Evolutionary conservation across 2,888 invertebrate genomes (phyloP).

Genomic region (Rhodophaea formosa): DNA sequence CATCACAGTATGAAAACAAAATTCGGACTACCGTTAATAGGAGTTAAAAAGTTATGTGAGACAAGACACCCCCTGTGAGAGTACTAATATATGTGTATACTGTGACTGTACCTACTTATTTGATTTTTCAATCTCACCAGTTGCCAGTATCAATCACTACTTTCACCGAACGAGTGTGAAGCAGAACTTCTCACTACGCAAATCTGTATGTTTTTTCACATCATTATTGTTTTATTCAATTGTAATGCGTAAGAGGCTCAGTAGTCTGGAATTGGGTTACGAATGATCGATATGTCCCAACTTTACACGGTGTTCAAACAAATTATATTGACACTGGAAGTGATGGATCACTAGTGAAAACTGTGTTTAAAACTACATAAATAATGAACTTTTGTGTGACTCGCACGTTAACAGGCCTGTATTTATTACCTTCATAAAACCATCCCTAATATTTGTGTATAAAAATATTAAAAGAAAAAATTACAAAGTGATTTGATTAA

Average conservation of each 20-base stretch:
- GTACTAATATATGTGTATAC: no score
- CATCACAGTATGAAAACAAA: no score
- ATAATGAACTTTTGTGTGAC: conserved; percentile 37
- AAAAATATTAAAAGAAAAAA: conserved; percentile 33
- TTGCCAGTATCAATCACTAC: no score
- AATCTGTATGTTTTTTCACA: no score
- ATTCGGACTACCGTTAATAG: no score
- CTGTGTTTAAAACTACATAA: conserved; percentile 54
- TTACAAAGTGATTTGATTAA: conserved; percentile 47
- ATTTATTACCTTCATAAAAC: conserved; percentile 15
- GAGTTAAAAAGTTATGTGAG: no score
- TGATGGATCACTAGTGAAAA: conserved; percentile 65
- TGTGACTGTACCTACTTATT: no score
- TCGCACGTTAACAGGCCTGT: conserved; percentile 5
- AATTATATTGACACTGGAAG: conserved; percentile 56
- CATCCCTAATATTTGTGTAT: not conserved
- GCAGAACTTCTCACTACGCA: no score
- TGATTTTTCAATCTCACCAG: no score
- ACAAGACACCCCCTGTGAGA: no score
- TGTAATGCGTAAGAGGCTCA: not conserved
- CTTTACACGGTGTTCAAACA: conserved; percentile 46
- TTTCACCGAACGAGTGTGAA: no score
- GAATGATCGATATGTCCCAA: conserved; percentile 66
- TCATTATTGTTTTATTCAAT: no score
- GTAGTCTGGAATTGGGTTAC: conserved; percentile 56